Evolutionary conservation across 1,140 invertebrate genomes (phyloP), one percentile per base, ranked within the genome.

Genomic region (Callitettix versicolor): DNA sequence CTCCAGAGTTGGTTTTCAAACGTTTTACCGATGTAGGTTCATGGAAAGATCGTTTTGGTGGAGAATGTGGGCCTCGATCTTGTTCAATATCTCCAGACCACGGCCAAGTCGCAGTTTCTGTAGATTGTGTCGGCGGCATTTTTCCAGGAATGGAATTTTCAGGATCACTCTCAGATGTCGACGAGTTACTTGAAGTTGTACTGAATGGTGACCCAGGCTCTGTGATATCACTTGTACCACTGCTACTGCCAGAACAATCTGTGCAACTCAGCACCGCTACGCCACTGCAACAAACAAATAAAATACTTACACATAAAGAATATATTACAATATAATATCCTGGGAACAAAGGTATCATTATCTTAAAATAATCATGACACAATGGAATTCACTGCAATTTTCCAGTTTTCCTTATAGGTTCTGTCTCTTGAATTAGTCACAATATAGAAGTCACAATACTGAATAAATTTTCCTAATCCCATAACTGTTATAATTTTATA

Each of bases 181-280:
- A 34, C 72, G 72, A 71, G 65, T 73, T 71, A 59, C 69, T 70
- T 41, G 71, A 69, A 24, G 79, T 82, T 22, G 34, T 55, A 67
- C 83, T 86, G 68, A 79, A 85, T 57, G 87, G 86, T 36, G 85
- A 88, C 26, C 84, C 84, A 26, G 86, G 86, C 68, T 89, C 86
- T 55, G 86, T 83, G 62, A 84, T 83, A 70, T 85, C 83, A 66
- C 81, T 84, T 48, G 79, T 82, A 26, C 78, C 79, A 60, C 81
- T 82, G 65, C 78, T 81, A 44, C 57, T 64, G 22, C 60, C 61
- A 38, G 69, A 70, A 66, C 75, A 78, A 60, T 83, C 80, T 14
- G 80, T 79, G 62, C 80, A 83, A 56, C 81, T 79, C 48, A 79
- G 73, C 21, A 80, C 76, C 38, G 80, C 82, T 44, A 85, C 82